phyloP scores from a whole-genome alignment of 2,888 invertebrate species.

The Dolichopus griseipennis region DNA sequence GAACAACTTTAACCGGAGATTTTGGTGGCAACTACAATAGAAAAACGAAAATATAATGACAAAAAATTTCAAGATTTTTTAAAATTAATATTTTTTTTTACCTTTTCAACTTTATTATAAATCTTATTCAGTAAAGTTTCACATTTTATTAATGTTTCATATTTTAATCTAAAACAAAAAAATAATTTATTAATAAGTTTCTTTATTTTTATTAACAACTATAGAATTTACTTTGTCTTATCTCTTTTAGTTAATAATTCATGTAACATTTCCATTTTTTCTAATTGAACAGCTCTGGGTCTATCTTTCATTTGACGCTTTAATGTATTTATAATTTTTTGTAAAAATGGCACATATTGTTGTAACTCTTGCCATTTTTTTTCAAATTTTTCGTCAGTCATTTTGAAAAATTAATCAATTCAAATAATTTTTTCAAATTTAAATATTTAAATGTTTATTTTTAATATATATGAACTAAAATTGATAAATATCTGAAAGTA shows the following conservation, averaged over 20 bases:
- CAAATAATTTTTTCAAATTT: too few species aligned
- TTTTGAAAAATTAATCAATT: background rate
- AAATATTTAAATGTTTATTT: too few species aligned
- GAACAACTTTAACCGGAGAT: background rate
- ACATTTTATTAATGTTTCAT: conserved; percentile 32
- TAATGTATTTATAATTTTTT: conserved; percentile 57
- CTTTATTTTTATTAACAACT: background rate
- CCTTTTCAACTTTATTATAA: conserved; percentile 32
- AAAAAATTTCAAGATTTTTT: background rate
- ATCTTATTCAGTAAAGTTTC: conserved; percentile 31
- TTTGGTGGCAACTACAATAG: background rate
- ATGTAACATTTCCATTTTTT: conserved; percentile 32
- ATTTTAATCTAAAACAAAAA: conserved; percentile 27
- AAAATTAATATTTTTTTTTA: conserved; percentile 14
- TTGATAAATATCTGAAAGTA: too few species aligned
- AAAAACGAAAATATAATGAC: background rate
- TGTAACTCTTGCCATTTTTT: conserved; percentile 56
- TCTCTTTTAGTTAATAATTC: conserved; percentile 26
- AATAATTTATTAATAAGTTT: background rate
- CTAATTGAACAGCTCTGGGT: conserved; percentile 28
- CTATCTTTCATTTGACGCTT: conserved; percentile 40
- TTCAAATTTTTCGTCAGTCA: background rate
- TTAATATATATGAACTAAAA: too few species aligned
- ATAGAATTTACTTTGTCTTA: conserved; percentile 25
- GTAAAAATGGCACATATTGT: conserved; percentile 63